phyloP scores from a whole-genome alignment of 30 jellyfish, hydroid and myxozoan species.

The Sanderia malayensis region DNA sequence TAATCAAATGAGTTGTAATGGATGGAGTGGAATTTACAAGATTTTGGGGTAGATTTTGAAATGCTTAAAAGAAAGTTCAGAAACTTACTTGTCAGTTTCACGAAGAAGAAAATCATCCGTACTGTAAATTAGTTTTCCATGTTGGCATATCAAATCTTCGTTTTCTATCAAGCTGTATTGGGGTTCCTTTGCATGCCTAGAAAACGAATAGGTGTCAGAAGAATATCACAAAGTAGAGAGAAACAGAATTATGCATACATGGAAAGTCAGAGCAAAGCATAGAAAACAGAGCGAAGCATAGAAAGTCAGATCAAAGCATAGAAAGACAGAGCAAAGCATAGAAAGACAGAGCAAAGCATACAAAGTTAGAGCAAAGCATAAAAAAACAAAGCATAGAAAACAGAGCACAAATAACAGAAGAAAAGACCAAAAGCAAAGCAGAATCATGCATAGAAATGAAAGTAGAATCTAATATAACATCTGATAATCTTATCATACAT shows the following conservation, averaged over 20 bases:
- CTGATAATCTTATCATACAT: too few relatives aligned
- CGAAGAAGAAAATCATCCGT: slow-evolving; percentile 36
- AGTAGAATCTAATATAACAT: too few relatives aligned
- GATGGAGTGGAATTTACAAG: too few relatives aligned
- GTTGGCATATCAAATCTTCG: slow-evolving; percentile 35
- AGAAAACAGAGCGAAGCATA: neutral
- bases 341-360: neutral
- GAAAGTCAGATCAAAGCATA: neutral
- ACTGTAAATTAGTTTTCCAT: slow-evolving; percentile 30
- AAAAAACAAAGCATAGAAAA: too few relatives aligned
- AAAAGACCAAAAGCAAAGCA: neutral
- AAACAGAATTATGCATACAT: too few relatives aligned
- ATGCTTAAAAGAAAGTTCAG: too few relatives aligned
- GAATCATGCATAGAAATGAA: neutral
- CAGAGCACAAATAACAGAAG: too few relatives aligned
- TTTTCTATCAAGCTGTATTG: slow-evolving; percentile 29
- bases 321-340: neutral
- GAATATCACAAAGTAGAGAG: neutral
- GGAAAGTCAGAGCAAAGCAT: neutral
- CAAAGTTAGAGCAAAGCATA: too few relatives aligned
- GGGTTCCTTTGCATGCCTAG: slow-evolving; percentile 20
- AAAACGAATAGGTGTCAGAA: neutral
- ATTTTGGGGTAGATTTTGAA: too few relatives aligned
- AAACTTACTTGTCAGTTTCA: slow-evolving; percentile 20
- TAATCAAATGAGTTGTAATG: too few relatives aligned